These are phyloP conservation scores for Chelonus insularis DNA, from an alignment of 1,140 invertebrate species.

Conservation along the genomic window DNA sequence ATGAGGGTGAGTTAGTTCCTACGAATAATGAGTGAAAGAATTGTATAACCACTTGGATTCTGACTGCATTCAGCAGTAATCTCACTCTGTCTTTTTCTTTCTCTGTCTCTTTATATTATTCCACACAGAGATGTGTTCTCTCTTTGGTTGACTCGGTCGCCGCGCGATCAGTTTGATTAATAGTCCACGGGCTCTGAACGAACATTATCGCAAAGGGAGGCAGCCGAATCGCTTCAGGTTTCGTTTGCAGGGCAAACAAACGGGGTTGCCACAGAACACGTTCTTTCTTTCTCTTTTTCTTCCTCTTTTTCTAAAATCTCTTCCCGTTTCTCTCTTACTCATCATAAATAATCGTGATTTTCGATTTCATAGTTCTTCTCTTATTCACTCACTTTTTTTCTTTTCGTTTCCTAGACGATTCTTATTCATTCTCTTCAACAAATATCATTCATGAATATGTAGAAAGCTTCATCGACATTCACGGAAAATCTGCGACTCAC, in stretches of 20 bases:
- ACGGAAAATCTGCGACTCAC: too few relatives aligned
- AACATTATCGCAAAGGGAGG: conserved; percentile 39
- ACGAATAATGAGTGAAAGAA: background rate
- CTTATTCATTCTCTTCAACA: too few relatives aligned
- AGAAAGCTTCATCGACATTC: too few relatives aligned
- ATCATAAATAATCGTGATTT: conserved; percentile 45
- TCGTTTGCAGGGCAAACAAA: conserved; percentile 41
- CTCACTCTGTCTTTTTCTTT: background rate
- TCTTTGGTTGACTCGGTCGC: conserved; percentile 32
- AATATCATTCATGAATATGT: too few relatives aligned
- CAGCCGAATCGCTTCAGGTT: conserved; percentile 32
- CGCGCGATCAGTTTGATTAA: conserved; percentile 36
- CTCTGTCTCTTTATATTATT: conserved; percentile 12
- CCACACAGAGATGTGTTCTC: conserved; percentile 12
- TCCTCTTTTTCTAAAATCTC: background rate
- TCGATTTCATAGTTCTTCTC: too few relatives aligned
- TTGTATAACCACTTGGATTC: conserved; percentile 3
- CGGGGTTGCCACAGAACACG: conserved; percentile 29
- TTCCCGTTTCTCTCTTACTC: conserved; percentile 23
- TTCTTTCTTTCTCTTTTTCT: background rate
- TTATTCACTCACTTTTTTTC: too few relatives aligned
- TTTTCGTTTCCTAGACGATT: too few relatives aligned
- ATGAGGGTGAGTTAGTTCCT: conserved; percentile 12
- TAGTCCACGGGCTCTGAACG: conserved; percentile 36
- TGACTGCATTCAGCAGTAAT: conserved; percentile 15